Evolutionary conservation across 64 coral and sea anemone species (phyloP), one percentile per base, ranked within the genome.

Genomic region (Montipora capricornis): DNA sequence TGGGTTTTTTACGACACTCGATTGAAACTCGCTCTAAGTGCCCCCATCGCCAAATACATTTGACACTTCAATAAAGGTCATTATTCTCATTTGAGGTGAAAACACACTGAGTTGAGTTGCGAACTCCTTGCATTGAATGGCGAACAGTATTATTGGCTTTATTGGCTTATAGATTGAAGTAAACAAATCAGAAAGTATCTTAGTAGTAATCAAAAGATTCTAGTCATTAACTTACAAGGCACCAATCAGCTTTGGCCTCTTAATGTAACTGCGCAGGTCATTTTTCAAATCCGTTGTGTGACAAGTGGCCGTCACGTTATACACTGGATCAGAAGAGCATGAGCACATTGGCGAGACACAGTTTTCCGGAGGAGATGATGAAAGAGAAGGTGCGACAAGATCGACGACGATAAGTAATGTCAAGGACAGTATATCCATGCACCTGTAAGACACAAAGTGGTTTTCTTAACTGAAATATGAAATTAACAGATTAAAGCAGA

Each of bases 251-350:
- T 11, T 15, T 70, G 82, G 62, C 7, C 68, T 71, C 19, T 20
- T 86, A 49, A 71, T 71, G 82, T 12, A 86, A 71, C 16, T 3
- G 17, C 2, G 5, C 66, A 86, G 66, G 82, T 86, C 62, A 19
- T 69, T 70, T 13, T 22, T 70, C n/a, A 86, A 4, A 49, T 86
- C 64, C 14, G 47, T 70, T n/a, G 82, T 73, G 66, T 71, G 62
- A 70, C 82, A 86, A 86, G 37, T 83, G 15, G 62, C 59, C 16
- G 62, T 86, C 44, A 69, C 19, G 82, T 86, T 71, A 20, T 86
- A 49, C 16, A 49, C 19, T 20, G 19, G 62, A 70, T 71, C 19
- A 71, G 4, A 11, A 19, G 81, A 67, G 14, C 44, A 86, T n/a
- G 5, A n/a, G n/a, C 82, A 86, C 2, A 20, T 19, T 9, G 62